Conservation (phyloP, 2,888 invertebrate genomes). For the Cremastobaeus sp. region DNA sequence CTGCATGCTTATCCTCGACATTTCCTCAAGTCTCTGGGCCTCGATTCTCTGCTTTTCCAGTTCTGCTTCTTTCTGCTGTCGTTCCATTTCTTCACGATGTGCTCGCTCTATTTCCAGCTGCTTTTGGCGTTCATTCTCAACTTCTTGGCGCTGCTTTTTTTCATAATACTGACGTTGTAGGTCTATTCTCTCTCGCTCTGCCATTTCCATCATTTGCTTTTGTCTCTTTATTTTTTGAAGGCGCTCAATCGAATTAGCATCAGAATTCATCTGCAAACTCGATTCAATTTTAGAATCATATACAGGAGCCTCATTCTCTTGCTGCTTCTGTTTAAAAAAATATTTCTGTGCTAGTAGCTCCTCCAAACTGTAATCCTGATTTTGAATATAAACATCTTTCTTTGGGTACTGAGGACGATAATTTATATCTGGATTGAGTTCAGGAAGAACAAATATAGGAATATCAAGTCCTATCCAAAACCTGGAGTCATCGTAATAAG, state of each 20-base stretch:
- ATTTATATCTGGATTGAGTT: conserved; percentile 16
- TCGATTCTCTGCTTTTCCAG: conserved; percentile 68
- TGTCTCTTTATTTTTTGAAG: conserved; percentile 33
- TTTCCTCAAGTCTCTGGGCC: conserved; percentile 71
- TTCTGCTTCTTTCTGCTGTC: conserved; percentile 64
- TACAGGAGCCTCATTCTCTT: conserved; percentile 14
- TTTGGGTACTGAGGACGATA: conserved; percentile 74
- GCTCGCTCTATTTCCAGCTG: conserved; percentile 55
- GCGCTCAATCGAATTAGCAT: conserved; percentile 17
- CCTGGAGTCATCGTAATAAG: conserved; percentile 68
- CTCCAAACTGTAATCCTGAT: conserved; percentile 87
- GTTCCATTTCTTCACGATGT: conserved; percentile 64
- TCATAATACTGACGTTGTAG: conserved; percentile 65
- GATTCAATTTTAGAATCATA: conserved; percentile 11
- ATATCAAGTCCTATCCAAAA: conserved; percentile 37
- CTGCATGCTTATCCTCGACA: conserved; percentile 70
- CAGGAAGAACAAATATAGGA: conserved; percentile 38
- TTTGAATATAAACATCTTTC: conserved; percentile 80
- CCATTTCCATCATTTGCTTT: conserved; percentile 51
- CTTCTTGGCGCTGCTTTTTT: conserved; percentile 64
- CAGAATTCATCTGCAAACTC: conserved; percentile 9
- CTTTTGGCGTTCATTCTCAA: conserved; percentile 59
- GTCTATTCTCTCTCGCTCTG: conserved; percentile 66
- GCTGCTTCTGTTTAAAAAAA: conserved; percentile 57
- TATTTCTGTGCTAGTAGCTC: conserved; percentile 85